Percentiles rank a stretch among this genome's conserved stretches.
Evolutionary conservation across 2,797 vertebrate species (phyloP).

Genomic region (Eupleurogrammus muticus): DNA sequence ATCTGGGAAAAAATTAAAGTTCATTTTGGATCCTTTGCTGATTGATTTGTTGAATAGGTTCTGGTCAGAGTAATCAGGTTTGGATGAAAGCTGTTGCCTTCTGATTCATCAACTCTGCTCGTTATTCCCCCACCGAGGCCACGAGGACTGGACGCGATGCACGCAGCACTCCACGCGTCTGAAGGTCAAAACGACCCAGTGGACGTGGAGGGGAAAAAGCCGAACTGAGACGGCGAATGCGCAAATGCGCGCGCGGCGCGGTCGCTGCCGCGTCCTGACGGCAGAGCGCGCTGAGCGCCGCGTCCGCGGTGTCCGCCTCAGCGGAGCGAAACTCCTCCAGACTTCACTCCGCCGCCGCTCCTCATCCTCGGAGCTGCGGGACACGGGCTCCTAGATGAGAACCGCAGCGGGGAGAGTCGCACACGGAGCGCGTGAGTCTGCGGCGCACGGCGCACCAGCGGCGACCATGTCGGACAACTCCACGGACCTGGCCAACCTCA

Average conservation of each 20-base stretch:
- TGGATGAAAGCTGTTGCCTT: constrained; percentile 56
- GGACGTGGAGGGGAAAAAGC: too few relatives aligned
- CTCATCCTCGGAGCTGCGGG: not conserved
- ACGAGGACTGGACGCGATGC: not conserved
- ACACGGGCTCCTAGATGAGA: constrained; percentile 62
- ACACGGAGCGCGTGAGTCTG: constrained; percentile 33
- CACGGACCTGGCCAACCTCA: constrained; percentile 28
- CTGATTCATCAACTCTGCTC: constrained; percentile 43
- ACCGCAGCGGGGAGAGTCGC: constrained; percentile 19
- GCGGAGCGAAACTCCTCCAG: not conserved
- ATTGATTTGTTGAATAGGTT: too few relatives aligned
- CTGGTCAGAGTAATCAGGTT: constrained; percentile 55
- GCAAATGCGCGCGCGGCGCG: not conserved
- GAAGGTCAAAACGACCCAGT: rapidly evolving
- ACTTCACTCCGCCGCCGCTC: not conserved
- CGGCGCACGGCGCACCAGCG: constrained; percentile 17
- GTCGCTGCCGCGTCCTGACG: constrained; percentile 23
- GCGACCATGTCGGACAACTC: constrained; percentile 67
- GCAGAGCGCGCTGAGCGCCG: constrained; percentile 25
- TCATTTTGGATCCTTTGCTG: too few relatives aligned
- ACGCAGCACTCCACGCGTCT: too few relatives aligned
- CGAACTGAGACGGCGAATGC: too few relatives aligned
- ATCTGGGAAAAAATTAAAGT: too few relatives aligned
- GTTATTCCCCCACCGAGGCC: constrained; percentile 10
- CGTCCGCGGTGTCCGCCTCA: not conserved